Base-by-base conservation (phyloP, 2,113 vertebrate genomes). In the Chiloscyllium plagiosum region DNA sequence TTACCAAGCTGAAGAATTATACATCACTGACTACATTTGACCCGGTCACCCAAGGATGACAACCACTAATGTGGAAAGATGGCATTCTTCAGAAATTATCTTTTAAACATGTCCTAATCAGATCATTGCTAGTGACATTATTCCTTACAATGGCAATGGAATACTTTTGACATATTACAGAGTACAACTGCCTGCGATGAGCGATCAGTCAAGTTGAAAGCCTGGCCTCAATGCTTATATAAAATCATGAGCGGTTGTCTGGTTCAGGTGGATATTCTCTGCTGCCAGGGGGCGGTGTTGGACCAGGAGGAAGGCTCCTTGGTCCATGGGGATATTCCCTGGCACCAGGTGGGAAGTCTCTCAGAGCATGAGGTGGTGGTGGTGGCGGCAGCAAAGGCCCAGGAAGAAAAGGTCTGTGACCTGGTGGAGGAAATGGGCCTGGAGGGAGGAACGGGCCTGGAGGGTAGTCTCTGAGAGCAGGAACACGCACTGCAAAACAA, bases 391-490 rank as follows among this genome's bases (percentile, higher is more conserved):
- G 97, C 94, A 96, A 61, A 0, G 96, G 97, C 96, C 97, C 97
- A 95, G 98, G 97, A 97, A 98, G 96, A 69, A 98, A 98, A 70
- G 96, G 96, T 50, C 98, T 97, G 0, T 97, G 96, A 17, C 97
- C 96, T 0, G 97, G 96, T 26, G 97, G 97, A 50, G 97, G 97
- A 37, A 97, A 96, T 96, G 98, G 96, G 52, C 98, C 98, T 0
- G 97, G 97, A 89, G 97, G 97, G 33, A 97, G 98, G 2, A 98
- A 96, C 12, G 97, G 98, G 94, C 97, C 98, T 96, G 98, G 97
- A 89, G 97, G 97, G 0, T 97, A 98, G 95, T 97, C 97, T 52
- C 97, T 96, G 1, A 96, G 52, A 5, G 96, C 96, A 26, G 95
- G 95, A n/a, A 86, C 69, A 95, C 94, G 68, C 22, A 95, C 94